phyloP scores from a whole-genome alignment of 2,113 vertebrate genomes.

The Engystomops pustulosus region DNA sequence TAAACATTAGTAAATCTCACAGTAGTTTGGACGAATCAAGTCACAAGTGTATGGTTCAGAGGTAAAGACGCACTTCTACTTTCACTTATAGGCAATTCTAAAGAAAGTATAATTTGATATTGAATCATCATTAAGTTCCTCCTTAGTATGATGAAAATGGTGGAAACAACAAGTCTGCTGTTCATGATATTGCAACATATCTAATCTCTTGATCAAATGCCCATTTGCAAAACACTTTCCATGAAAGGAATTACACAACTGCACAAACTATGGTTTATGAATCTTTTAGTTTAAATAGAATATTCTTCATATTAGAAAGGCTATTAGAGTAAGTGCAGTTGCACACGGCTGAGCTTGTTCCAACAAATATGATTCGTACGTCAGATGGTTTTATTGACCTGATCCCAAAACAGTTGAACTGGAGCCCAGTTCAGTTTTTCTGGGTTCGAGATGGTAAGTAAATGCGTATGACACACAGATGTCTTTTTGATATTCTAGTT shows the following conservation, averaged over 20 bases:
- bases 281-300: neutral
- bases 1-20: neutral
- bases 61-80: neutral
- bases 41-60: neutral
- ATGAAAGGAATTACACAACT: neutral
- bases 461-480: no score
- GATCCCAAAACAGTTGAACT: no score
- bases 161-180: neutral
- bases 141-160: slow-evolving; percentile 1
- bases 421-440: no score
- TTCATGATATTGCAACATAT: neutral
- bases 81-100: neutral
- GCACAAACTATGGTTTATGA: neutral
- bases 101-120: neutral
- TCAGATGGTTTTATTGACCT: no score
- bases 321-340: no score
- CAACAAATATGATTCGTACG: no score
- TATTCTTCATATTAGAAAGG: no score
- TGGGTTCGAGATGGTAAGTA: no score
- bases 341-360: no score
- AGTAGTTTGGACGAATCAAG: neutral
- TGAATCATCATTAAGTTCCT: slow-evolving; percentile 31
- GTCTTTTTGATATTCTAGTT: no score
- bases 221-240: neutral
- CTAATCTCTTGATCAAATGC: neutral